Evolutionary conservation across 2,113 vertebrate species (phyloP), one percentile per base, ranked within the genome.

Genomic region (Excalfactoria chinensis): DNA sequence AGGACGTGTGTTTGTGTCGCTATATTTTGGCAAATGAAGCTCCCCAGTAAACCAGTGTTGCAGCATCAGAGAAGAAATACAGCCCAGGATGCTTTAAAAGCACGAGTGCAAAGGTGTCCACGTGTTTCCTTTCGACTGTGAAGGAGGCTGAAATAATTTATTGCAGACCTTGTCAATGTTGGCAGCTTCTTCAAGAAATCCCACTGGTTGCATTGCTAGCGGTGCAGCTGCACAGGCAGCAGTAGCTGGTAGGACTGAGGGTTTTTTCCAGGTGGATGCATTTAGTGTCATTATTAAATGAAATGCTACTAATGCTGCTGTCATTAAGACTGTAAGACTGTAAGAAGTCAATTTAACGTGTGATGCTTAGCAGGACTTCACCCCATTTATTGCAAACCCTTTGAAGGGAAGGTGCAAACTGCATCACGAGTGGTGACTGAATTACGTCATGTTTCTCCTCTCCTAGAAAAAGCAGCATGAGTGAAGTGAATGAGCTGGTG

Each of bases 401-500:
- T 30, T 70, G 66, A 93, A 35, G 60, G 35, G 40, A 73, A 32
- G 32, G 11, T 81, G n/a, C 43, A 81, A 78, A 21, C n/a, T 82
- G 16, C 35, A n/a, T 75, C 15, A 0, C 17, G 23, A 77, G 46
- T 26, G 46, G n/a, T 67, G 30, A 88, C 70, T 83, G 75, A 71
- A 44, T 67, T 20, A 32, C 5, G 19, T 76, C 21, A 82, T 84
- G 18, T 21, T 93, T 86, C 63, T 87, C 28, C 59, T 60, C 49
- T 73, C 62, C 34, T 93, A 99, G 99, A 90, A 99, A 98, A 95
- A 95, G 81, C 74, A 98, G 93, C 25, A 96, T 95, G 90, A 98
- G 69, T 71, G 99, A 99, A 96, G 99, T 99, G 96, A 98, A 98
- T 76, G 99, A 99, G 94, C 97, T 99, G 89, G 98, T 99, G 70